A percentile compares a stretch with the other conserved stretches of the same genome.
phyloP scores from a whole-genome alignment of 2,113 vertebrate genomes.

The Hydrochoerus hydrochaeris region DNA sequence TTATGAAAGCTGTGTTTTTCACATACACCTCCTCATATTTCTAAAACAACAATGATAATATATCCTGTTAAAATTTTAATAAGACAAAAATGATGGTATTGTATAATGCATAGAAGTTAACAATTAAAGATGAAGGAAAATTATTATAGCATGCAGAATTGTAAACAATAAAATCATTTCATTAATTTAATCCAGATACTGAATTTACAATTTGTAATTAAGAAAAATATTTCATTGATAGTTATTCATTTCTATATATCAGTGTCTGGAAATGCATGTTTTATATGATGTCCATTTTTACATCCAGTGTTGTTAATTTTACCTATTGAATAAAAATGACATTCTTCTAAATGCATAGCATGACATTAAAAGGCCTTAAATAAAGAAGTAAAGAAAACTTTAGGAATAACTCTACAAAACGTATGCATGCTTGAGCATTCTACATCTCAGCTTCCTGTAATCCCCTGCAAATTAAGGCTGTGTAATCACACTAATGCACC shows the following conservation, averaged over 20 bases:
- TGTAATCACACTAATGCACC: background rate
- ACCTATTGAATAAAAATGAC: background rate
- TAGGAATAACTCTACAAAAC: background rate
- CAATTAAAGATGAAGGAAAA: slow-evolving; percentile 2
- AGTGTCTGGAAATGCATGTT: background rate
- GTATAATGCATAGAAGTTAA: background rate
- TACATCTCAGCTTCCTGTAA: background rate
- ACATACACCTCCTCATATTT: background rate
- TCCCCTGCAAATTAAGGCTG: background rate
- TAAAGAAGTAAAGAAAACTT: background rate
- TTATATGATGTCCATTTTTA: background rate
- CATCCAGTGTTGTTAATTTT: background rate
- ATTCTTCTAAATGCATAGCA: background rate
- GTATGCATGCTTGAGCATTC: background rate
- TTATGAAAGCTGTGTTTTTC: background rate
- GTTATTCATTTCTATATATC: background rate
- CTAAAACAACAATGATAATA: background rate
- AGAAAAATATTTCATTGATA: background rate
- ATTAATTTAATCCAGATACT: background rate
- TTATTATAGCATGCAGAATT: background rate
- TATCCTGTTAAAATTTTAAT: background rate
- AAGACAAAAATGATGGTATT: background rate
- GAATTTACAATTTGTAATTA: background rate
- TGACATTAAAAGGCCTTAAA: background rate
- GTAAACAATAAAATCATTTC: background rate